These are phyloP conservation scores for Anarhynchus alexandrinus DNA, from an alignment of 2,113 vertebrate species.

Conservation along the genomic window DNA sequence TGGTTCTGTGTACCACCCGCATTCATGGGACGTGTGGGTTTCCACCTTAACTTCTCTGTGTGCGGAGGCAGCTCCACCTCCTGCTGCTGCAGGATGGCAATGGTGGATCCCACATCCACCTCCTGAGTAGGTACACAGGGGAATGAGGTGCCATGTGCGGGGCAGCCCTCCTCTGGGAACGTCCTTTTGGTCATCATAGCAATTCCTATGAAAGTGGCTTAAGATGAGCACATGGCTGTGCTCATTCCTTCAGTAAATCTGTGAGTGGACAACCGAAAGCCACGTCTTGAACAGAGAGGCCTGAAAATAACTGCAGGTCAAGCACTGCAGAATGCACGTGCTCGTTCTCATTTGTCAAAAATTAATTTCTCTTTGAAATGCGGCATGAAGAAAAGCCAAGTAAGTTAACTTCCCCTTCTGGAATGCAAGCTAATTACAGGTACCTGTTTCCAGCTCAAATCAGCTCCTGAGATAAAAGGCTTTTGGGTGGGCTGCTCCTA, in stretches of 20 bases:
- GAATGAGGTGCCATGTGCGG: not conserved
- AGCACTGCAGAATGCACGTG: not conserved
- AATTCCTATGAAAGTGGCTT: fast-evolving
- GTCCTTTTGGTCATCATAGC: not conserved
- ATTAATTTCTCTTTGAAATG: not conserved
- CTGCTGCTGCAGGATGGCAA: not conserved
- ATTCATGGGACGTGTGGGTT: not conserved
- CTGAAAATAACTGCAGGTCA: not conserved
- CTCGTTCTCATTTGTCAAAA: not conserved
- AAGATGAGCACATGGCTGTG: not conserved
- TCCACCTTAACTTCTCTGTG: not conserved
- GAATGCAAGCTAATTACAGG: conserved; percentile 49
- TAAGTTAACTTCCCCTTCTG: not conserved
- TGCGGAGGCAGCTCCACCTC: not conserved
- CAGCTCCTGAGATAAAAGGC: not conserved
- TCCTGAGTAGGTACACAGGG: fast-evolving
- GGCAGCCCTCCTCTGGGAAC: not conserved
- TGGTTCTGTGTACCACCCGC: not conserved
- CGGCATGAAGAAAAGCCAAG: not conserved
- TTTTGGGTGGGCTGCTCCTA: not conserved
- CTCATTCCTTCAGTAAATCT: not conserved
- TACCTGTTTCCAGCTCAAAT: conserved; percentile 10
- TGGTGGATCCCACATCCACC: not conserved
- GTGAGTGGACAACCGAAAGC: fast-evolving
- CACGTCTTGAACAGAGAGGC: not conserved